Conservation (phyloP, 2,888 invertebrate genomes). For the Lasioglossum zephyrum region DNA sequence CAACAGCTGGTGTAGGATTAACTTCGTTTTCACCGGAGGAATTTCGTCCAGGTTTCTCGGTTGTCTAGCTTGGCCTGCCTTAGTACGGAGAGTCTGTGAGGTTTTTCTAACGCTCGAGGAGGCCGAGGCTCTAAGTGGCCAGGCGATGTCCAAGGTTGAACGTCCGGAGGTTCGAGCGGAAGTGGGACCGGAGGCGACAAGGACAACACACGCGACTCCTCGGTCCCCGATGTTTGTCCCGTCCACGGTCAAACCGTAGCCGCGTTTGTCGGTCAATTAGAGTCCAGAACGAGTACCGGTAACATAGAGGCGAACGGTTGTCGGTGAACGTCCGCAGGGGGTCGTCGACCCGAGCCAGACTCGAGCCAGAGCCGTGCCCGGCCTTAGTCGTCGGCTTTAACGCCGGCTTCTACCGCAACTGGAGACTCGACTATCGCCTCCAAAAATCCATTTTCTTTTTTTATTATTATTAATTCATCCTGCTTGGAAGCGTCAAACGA, state of each 20-base stretch:
- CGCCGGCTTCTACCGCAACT: conserved; percentile 40
- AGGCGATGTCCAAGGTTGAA: neutral
- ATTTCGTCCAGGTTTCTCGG: neutral
- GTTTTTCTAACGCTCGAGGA: neutral
- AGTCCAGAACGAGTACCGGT: conserved; percentile 68
- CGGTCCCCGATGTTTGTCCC: conserved; percentile 12
- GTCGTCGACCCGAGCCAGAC: conserved; percentile 80
- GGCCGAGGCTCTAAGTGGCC: neutral
- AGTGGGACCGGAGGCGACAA: neutral
- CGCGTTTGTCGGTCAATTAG: conserved; percentile 78
- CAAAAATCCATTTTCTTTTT: neutral
- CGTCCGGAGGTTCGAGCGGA: neutral
- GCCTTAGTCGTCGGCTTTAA: conserved; percentile 43
- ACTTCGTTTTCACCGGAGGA: conserved; percentile 3
- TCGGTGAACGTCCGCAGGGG: conserved; percentile 83
- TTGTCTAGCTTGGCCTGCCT: neutral
- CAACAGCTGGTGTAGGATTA: conserved; percentile 9
- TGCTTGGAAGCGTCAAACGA: neutral
- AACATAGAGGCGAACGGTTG: conserved; percentile 73
- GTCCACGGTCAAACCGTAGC: conserved; percentile 55
- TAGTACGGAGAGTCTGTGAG: neutral
- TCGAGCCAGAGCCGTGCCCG: conserved; percentile 60
- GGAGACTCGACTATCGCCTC: neutral
- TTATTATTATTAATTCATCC: neutral
- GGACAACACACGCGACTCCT: conserved; percentile 16